These are phyloP conservation scores for Sebastes cheni DNA, from an alignment of 2,797 vertebrate genomes.

Conservation along the genomic window DNA sequence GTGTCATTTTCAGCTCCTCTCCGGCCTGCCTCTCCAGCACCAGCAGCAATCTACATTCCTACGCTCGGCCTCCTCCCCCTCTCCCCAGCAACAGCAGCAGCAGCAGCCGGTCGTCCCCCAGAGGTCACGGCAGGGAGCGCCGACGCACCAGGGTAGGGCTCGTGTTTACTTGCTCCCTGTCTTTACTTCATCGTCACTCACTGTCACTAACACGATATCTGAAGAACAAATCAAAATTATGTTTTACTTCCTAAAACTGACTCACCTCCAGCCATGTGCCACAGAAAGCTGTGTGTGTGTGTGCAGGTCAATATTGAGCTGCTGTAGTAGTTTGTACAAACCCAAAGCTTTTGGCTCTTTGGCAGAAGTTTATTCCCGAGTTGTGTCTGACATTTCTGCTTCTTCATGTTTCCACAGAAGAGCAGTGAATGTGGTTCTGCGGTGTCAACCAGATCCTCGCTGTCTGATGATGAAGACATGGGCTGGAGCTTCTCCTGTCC, in stretches of 20 bases:
- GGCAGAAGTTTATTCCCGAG: background rate
- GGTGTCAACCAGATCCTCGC: slow-evolving; percentile 90
- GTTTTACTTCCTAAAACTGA: background rate
- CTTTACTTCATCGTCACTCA: accelerated
- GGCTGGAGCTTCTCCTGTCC: slow-evolving; percentile 98
- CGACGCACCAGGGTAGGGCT: slow-evolving; percentile 75
- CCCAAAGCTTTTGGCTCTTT: background rate
- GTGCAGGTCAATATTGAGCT: no score
- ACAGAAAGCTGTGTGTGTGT: no score
- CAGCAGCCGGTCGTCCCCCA: slow-evolving; percentile 79
- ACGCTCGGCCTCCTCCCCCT: slow-evolving; percentile 89
- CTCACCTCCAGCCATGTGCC: background rate
- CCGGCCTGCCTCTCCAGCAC: slow-evolving; percentile 89
- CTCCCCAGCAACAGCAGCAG: slow-evolving; percentile 77
- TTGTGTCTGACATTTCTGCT: background rate
- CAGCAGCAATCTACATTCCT: slow-evolving; percentile 98
- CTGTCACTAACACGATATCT: background rate
- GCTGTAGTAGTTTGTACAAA: background rate
- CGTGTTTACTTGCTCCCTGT: background rate
- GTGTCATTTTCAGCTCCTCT: slow-evolving; percentile 83
- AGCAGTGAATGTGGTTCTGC: slow-evolving; percentile 94
- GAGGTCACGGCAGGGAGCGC: slow-evolving; percentile 84
- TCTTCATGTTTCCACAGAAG: slow-evolving; percentile 72
- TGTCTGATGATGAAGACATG: slow-evolving; percentile 95
- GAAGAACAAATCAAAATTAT: background rate